phyloP scores from a whole-genome alignment of 2,113 vertebrate species.

The Chloebia gouldiae region DNA sequence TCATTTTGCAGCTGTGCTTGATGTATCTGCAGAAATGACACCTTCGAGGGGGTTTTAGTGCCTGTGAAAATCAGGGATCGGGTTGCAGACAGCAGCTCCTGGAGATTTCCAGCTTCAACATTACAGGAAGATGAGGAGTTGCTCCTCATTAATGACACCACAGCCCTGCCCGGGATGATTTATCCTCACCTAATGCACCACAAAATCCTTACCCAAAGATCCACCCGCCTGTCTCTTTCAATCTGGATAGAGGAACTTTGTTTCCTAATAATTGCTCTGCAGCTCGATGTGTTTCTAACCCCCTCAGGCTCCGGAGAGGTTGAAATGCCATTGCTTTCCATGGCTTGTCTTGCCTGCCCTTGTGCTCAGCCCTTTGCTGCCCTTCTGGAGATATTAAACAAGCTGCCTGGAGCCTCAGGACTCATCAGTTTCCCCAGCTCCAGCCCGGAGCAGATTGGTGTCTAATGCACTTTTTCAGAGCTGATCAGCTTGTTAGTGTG shows the following conservation, averaged over 20 bases:
- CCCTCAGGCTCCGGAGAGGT: neutral
- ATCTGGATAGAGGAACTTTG: neutral
- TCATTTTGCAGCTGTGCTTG: neutral
- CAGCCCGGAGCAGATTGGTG: neutral
- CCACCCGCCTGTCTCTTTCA: neutral
- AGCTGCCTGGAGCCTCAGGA: neutral
- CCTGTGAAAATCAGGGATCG: neutral
- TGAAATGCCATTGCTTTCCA: neutral
- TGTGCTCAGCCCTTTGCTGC: neutral
- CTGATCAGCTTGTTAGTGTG: neutral
- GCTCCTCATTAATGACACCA: neutral
- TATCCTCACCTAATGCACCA: neutral
- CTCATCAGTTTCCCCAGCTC: neutral
- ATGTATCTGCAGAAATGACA: neutral
- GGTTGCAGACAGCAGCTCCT: rapidly evolving
- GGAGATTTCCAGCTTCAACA: rapidly evolving
- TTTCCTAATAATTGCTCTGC: neutral
- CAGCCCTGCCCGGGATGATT: neutral
- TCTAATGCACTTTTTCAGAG: neutral
- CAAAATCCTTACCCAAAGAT: neutral
- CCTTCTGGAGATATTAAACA: neutral
- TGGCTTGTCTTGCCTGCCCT: neutral
- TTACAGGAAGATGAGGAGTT: rapidly evolving
- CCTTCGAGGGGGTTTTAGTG: neutral
- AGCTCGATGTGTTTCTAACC: slow-evolving; percentile 27